Evolutionary conservation across 2,113 vertebrate genomes (phyloP).

Genomic region (Geococcyx californianus): DNA sequence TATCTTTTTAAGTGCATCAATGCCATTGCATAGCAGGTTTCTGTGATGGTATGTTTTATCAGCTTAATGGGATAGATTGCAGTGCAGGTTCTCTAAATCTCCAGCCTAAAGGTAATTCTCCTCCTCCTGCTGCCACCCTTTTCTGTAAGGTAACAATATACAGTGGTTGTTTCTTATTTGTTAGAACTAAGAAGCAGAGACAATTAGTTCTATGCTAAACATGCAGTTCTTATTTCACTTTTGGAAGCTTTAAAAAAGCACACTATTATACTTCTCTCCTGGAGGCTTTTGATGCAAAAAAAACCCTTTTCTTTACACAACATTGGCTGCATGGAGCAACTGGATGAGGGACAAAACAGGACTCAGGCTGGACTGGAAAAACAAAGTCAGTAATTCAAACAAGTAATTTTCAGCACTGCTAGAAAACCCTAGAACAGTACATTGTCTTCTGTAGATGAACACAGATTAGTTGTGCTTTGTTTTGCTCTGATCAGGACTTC

Average conservation of each 20-base stretch:
- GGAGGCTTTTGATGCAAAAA: not conserved
- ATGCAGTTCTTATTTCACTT: not conserved
- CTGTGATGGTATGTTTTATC: not conserved
- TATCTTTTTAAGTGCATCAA: not conserved
- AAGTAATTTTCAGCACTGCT: not conserved
- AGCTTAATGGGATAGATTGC: not conserved
- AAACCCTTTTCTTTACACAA: not conserved
- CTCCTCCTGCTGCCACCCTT: not conserved
- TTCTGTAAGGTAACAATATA: not conserved
- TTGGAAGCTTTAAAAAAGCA: not conserved
- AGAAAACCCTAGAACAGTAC: not conserved
- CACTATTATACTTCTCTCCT: not conserved
- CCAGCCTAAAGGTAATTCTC: not conserved
- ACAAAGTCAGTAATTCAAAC: not conserved
- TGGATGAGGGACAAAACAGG: not conserved
- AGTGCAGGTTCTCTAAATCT: not conserved
- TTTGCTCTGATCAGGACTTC: not conserved
- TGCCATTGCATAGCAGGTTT: not conserved
- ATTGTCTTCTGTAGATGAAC: not conserved
- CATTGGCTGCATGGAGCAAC: not conserved
- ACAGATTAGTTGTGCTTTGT: not conserved
- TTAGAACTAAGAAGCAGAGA: not conserved
- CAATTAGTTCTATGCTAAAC: not conserved
- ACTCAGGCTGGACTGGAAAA: not conserved
- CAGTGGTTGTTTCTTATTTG: not conserved